Conservation (phyloP, 2,888 invertebrate genomes). For the Callinectes sapidus region DNA sequence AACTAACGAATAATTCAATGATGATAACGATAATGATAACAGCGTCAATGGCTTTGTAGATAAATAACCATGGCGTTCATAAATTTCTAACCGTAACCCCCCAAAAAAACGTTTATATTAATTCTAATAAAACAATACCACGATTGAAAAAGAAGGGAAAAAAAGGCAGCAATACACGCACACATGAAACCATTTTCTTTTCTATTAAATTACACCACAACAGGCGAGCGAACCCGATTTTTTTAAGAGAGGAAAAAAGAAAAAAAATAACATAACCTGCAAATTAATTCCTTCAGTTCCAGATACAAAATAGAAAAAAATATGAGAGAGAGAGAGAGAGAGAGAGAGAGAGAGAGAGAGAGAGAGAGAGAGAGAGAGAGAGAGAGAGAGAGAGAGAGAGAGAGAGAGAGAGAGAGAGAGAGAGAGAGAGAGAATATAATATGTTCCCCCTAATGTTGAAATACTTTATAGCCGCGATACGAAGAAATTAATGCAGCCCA, state of each 20-base stretch:
- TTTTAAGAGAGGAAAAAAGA: no score
- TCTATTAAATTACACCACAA: background rate
- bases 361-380: background rate
- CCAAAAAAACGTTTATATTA: background rate
- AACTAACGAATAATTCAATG: background rate
- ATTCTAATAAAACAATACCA: background rate
- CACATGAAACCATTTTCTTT: background rate
- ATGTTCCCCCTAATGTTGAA: no score
- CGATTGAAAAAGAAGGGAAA: background rate
- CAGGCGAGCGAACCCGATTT: background rate
- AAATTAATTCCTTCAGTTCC: background rate
- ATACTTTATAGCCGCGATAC: no score
- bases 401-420: conserved; percentile 6
- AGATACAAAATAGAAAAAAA: background rate
- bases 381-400: background rate
- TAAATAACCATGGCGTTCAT: no score
- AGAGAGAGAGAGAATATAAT: no score
- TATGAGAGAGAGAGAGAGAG: background rate
- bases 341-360: background rate
- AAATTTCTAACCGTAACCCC: background rate
- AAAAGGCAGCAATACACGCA: background rate
- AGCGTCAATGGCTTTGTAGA: background rate
- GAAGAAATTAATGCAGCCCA: no score
- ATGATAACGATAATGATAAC: no score
- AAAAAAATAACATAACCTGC: background rate